A percentile compares a stretch with the other conserved stretches of the same genome.
Conservation (phyloP, 2,113 vertebrate species). For the Eurypyga helias region DNA sequence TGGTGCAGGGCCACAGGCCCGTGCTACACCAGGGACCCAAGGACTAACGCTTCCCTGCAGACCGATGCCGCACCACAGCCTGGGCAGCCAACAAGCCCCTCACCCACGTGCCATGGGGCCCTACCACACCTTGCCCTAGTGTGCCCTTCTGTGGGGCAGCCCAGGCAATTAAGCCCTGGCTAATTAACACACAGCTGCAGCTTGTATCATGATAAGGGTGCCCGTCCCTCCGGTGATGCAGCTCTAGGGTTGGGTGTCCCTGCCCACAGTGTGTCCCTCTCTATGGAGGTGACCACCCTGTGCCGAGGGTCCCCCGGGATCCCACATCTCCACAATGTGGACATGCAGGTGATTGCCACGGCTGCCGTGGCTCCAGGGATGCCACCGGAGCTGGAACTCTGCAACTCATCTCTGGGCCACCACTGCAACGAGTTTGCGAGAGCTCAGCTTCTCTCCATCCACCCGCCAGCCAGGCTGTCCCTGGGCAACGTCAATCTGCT, state of each 20-base stretch:
- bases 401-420: background rate
- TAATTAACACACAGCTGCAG: background rate
- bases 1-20: rapidly evolving
- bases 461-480: background rate
- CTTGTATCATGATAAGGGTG: rapidly evolving
- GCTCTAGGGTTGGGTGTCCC: background rate
- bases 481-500: rapidly evolving
- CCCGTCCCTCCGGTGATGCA: background rate
- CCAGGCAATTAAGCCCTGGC: background rate
- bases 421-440: background rate
- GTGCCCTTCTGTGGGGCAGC: background rate
- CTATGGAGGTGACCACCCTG: rapidly evolving
- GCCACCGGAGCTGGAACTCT: rapidly evolving
- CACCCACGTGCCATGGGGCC: rapidly evolving
- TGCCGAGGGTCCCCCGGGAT: background rate
- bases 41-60: rapidly evolving
- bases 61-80: background rate
- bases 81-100: rapidly evolving
- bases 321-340: background rate
- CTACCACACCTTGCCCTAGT: background rate
- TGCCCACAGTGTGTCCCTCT: background rate
- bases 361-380: background rate
- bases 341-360: rapidly evolving
- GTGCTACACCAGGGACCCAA: rapidly evolving
- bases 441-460: background rate